Conservation (phyloP, 2,113 vertebrate species). For the Bufo gargarizans region DNA sequence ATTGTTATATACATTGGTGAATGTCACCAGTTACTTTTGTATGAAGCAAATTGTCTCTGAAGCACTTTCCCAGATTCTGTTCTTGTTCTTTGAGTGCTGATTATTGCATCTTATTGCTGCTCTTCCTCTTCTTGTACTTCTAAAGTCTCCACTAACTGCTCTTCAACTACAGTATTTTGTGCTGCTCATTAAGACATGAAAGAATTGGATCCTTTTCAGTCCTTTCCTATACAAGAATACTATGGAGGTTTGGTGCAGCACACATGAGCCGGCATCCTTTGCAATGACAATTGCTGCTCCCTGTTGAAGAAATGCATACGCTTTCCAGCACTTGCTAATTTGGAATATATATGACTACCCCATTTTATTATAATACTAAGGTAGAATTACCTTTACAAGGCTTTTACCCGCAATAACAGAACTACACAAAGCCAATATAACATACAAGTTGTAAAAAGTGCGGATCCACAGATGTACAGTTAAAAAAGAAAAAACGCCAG, state of each 20-base stretch:
- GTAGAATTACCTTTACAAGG: constrained; percentile 49
- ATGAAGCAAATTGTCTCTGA: neutral
- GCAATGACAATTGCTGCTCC: constrained; percentile 25
- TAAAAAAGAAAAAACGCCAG: constrained; percentile 40
- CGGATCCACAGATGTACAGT: constrained; percentile 41
- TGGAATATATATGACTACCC: constrained; percentile 45
- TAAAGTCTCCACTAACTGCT: neutral
- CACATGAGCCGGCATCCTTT: neutral
- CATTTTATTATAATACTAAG: constrained; percentile 51
- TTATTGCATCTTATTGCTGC: neutral
- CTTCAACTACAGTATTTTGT: neutral
- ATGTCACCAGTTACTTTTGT: neutral
- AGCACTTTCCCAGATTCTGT: neutral
- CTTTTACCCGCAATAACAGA: constrained; percentile 50
- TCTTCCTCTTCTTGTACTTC: neutral
- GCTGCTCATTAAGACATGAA: constrained; percentile 34
- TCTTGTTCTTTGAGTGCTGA: constrained; percentile 3
- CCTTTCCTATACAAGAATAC: neutral
- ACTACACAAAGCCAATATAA: constrained; percentile 20
- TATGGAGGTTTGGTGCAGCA: neutral
- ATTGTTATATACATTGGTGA: neutral
- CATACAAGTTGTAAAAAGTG: constrained; percentile 52
- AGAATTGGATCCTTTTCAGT: neutral
- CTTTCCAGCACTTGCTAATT: constrained; percentile 38
- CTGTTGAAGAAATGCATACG: constrained; percentile 33